Evolutionary conservation across 2,113 vertebrate genomes (phyloP), one percentile per base, ranked within the genome.

Genomic region (Crotophaga sulcirostris): DNA sequence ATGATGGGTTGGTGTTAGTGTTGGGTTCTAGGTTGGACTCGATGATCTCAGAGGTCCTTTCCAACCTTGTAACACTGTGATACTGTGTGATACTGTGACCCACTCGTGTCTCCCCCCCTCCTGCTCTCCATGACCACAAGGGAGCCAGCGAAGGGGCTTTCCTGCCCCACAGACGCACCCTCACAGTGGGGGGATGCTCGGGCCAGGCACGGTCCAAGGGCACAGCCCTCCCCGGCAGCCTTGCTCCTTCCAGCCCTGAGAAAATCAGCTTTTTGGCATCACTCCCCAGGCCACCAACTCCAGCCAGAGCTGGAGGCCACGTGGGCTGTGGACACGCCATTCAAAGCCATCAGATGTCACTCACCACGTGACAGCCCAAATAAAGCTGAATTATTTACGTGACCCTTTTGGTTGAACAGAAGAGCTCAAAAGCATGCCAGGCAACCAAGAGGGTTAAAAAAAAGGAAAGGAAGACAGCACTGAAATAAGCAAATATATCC

Each of bases 141-240:
- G 49, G 36, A 54, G 36, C n/a, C 33, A 31, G 11, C 0, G 3
- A 9, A 81, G 83, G 49, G 64, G 29, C 47, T 36, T 33, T 56
- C 34, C 33, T 17, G n/a, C 33, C 13, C 17, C 2, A 0, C 52
- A 54, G 67, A 63, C 0, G 6, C 47, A 31, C 4, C 21, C 25
- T 42, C 25, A 33, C 0, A 1, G 18, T 1, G 0, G 14, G 23
- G 34, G 66, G 20, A 21, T 0, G 0, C 42, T 11, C 1, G 0
- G 16, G 40, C 10, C 40, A 26, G 17, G 33, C 2, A 0, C 2
- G 4, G 28, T 4, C 36, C 36, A 18, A 21, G 33, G 56, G 77
- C 34, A 31, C n/a, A 26, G 40, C 69, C 64, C 24, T 23, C 56
- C 77, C 25, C 7, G 18, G 52, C 56, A 82, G 52, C 64, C 69